phyloP scores from a whole-genome alignment of 2,888 invertebrate species.

The Catotricha subobsoleta region DNA sequence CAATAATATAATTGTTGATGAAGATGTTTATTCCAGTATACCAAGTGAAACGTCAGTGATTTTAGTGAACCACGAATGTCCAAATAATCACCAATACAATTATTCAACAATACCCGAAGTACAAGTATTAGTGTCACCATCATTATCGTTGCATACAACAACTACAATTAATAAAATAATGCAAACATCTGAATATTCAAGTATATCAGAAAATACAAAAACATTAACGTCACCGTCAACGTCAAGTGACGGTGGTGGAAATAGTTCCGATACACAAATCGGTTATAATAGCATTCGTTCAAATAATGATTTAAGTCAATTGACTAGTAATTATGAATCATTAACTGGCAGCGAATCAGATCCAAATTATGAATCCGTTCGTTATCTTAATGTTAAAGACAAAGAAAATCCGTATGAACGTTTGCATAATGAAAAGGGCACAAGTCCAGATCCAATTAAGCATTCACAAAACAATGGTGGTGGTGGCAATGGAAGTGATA shows the following conservation, averaged over 20 bases:
- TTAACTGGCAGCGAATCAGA: conserved; percentile 63
- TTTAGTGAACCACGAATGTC: conserved; percentile 7
- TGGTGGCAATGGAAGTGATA: background rate
- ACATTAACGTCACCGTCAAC: conserved; percentile 13
- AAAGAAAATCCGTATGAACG: conserved; percentile 54
- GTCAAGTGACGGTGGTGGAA: conserved; percentile 12
- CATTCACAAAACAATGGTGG: background rate
- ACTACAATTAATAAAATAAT: conserved; percentile 22
- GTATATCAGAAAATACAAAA: conserved; percentile 17
- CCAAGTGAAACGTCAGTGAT: conserved; percentile 10
- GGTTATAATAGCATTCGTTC: conserved; percentile 12
- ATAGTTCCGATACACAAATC: conserved; percentile 34
- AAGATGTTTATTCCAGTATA: conserved; percentile 16
- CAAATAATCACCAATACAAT: conserved; percentile 10
- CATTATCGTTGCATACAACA: conserved; percentile 27
- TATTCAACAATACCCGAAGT: conserved; percentile 13
- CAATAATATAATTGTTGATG: conserved; percentile 15
- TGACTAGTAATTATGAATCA: conserved; percentile 57
- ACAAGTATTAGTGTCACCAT: conserved; percentile 32
- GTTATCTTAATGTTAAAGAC: conserved; percentile 46
- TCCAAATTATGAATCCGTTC: conserved; percentile 69
- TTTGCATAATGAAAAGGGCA: conserved; percentile 29
- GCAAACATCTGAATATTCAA: conserved; percentile 20
- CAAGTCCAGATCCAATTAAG: background rate
- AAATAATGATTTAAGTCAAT: conserved; percentile 22